Evolutionary conservation across 2,797 vertebrate species (phyloP).

Genomic region (Hephaestus fuliginosus): DNA sequence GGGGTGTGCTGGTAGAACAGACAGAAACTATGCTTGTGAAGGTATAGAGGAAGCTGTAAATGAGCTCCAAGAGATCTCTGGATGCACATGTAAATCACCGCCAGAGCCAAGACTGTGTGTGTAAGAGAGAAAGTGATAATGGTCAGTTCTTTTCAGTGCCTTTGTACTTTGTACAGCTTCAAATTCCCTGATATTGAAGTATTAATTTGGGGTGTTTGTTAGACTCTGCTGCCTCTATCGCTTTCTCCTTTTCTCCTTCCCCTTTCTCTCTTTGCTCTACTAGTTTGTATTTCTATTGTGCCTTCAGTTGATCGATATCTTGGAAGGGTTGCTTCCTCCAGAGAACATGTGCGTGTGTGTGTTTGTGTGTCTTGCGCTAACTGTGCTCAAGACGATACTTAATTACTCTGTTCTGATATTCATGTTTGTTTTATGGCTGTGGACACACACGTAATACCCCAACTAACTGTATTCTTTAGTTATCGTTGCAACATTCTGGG

Average conservation of each 20-base stretch:
- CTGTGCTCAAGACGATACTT: neutral
- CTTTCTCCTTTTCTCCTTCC: neutral
- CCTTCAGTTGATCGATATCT: slow-evolving; percentile 40
- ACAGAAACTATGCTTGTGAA: neutral
- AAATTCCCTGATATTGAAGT: neutral
- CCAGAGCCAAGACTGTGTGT: neutral
- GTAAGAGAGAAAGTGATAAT: neutral
- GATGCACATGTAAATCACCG: neutral
- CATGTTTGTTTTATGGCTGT: slow-evolving; percentile 4
- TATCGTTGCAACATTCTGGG: neutral
- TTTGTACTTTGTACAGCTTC: slow-evolving; percentile 2
- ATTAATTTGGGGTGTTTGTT: neutral
- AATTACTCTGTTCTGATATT: neutral
- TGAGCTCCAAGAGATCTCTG: neutral
- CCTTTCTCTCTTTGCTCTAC: slow-evolving; percentile 9
- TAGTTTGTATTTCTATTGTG: slow-evolving; percentile 35
- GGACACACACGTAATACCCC: neutral
- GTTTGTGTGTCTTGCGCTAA: neutral
- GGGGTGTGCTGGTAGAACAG: neutral
- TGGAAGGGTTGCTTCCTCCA: slow-evolving; percentile 2
- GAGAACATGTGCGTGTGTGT: neutral
- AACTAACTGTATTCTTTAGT: neutral
- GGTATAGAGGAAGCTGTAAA: neutral
- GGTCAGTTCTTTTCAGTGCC: neutral
- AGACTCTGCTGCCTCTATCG: neutral